Conservation (phyloP, 2,888 invertebrate species). For the Hemistola chrysoprasaria region DNA sequence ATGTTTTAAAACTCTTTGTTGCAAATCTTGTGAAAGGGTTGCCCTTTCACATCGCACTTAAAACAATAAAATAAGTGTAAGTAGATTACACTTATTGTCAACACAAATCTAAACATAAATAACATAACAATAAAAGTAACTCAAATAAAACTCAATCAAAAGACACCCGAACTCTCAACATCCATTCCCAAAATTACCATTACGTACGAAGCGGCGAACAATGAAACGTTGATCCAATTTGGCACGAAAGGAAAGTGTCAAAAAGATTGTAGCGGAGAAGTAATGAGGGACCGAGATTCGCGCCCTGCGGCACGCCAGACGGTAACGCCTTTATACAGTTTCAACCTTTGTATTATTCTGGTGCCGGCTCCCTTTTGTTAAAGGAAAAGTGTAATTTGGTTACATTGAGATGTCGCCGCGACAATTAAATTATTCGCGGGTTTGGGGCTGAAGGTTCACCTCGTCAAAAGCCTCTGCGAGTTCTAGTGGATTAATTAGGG, state of each 20-base stretch:
- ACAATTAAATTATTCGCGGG: constrained; percentile 76
- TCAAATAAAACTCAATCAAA: constrained; percentile 36
- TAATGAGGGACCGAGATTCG: constrained; percentile 60
- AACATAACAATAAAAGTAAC: constrained; percentile 16
- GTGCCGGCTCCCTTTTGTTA: constrained; percentile 52
- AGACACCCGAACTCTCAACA: constrained; percentile 42
- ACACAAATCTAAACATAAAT: constrained; percentile 12
- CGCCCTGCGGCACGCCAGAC: constrained; percentile 65
- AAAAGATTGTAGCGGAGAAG: constrained; percentile 60
- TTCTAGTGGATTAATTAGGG: constrained; percentile 54
- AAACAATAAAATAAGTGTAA: too few relatives aligned
- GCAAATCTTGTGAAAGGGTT: too few relatives aligned
- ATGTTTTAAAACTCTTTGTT: too few relatives aligned
- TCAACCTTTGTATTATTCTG: constrained; percentile 73
- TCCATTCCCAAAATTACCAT: constrained; percentile 56
- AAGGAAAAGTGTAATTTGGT: constrained; percentile 79
- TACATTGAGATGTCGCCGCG: constrained; percentile 79
- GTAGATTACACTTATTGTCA: background rate
- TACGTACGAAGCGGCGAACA: constrained; percentile 46
- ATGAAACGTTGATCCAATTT: constrained; percentile 70
- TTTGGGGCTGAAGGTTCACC: constrained; percentile 59
- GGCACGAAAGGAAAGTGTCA: constrained; percentile 65
- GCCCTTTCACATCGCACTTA: too few relatives aligned
- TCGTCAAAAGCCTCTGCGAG: constrained; percentile 72
- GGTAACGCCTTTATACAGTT: constrained; percentile 67